Evolutionary conservation across 2,113 vertebrate species (phyloP), one percentile per base, ranked within the genome.

Genomic region (Phrynosoma blainvillii): DNA sequence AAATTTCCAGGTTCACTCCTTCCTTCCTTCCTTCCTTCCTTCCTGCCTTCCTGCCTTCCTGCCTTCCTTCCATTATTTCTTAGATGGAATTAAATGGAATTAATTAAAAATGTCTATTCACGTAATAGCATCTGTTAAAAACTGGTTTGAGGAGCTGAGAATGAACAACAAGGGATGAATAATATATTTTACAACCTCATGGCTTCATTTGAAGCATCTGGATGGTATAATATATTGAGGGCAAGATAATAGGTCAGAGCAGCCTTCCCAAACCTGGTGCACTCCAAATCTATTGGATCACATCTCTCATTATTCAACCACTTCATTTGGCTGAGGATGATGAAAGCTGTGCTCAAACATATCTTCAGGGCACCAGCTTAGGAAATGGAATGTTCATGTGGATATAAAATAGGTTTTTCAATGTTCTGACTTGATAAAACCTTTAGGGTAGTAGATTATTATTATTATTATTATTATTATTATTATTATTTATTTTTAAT

Each of bases 181-280:
- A 74, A 75, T 21, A 75, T 84, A 11, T 27, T 84, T 75, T 84
- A 84, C 12, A 12, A n/a, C 83, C 54, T 75, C 54, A n/a, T 84
- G 71, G 70, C 71, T 75, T 84, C 83, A 75, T 62, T 27, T 75
- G 83, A 84, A 84, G 70, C 83, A 84, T 84, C 83, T 84, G 83
- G 82, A 84, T 84, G 40, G 36, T 74, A 75, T 84, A 20, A 84
- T 70, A 59, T 36, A 32, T 59, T 74, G 32, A 11, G 74, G 32
- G n/a, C 52, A 59, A n/a, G 70, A 59, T 75, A 75, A 59, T 40
- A 10, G n/a, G 52, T 54, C 74, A 56, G 47, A 75, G 4, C 30
- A 30, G 25, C 25, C 68, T 71, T 71, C 68, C 9, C 25, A 30
- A 36, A 32, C 73, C 73, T 36, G n/a, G 73, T 36, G 5, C 11